Evolutionary conservation across 2,888 invertebrate species (phyloP).

Genomic region (Eumacrocentrus americanus): DNA sequence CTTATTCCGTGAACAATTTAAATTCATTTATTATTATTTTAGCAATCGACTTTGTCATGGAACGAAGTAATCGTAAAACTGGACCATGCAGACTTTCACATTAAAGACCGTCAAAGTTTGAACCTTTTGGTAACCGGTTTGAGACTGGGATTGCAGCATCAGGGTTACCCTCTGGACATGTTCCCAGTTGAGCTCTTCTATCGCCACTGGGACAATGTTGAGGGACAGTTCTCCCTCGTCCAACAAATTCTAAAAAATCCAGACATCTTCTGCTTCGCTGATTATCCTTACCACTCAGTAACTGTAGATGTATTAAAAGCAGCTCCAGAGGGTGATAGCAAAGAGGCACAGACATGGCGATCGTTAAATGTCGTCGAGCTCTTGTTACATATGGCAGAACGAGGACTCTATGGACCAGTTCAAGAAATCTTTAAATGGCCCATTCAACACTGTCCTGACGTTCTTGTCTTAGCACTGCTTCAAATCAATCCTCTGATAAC

Average conservation of each 20-base stretch:
- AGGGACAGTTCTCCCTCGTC: conserved; percentile 90
- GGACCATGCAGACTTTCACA: conserved; percentile 87
- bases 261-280: conserved; percentile 93
- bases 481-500: conserved; percentile 85
- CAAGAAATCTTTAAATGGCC: conserved; percentile 92
- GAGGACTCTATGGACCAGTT: conserved; percentile 81
- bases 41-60: conserved; percentile 83
- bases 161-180: conserved; percentile 72
- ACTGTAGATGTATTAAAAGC: conserved; percentile 89
- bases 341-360: conserved; percentile 92
- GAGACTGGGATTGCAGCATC: conserved; percentile 78
- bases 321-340: conserved; percentile 92
- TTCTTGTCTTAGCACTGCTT: conserved; percentile 85
- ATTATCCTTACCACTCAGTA: conserved; percentile 87
- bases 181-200: conserved; percentile 91
- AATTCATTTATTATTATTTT: conserved; percentile 26
- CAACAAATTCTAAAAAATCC: conserved; percentile 86
- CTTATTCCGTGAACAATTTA: too few species aligned
- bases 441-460: conserved; percentile 91
- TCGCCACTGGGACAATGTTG: conserved; percentile 90
- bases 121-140: conserved; percentile 83
- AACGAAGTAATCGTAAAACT: conserved; percentile 89
- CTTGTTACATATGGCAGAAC: conserved; percentile 84
- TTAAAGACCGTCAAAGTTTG: conserved; percentile 87
- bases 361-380: conserved; percentile 90